Evolutionary conservation across 2,888 invertebrate species (phyloP).

Genomic region (Crioceris asparagi): DNA sequence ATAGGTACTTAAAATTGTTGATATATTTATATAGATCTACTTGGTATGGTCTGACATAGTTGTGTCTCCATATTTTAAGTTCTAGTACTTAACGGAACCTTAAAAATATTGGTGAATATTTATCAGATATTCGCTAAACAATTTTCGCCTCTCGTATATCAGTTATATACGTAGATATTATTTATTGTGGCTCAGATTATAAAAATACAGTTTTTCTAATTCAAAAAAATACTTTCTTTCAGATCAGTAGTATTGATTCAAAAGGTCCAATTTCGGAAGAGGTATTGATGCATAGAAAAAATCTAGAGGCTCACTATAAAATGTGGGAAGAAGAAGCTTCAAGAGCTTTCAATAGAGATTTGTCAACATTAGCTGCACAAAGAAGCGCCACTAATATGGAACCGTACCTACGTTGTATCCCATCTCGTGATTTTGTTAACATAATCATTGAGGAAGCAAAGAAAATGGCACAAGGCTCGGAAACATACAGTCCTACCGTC

Average conservation of each 20-base stretch:
- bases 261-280: slow-evolving; percentile 25
- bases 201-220: too few relatives aligned
- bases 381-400: slow-evolving; percentile 28
- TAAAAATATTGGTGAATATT: too few relatives aligned
- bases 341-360: slow-evolving; percentile 57
- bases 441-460: slow-evolving; percentile 59
- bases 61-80: too few relatives aligned
- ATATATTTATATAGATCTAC: too few relatives aligned
- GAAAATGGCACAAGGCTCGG: slow-evolving; percentile 63
- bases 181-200: too few relatives aligned
- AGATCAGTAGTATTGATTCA: slow-evolving; percentile 33
- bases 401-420: slow-evolving; percentile 32
- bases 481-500: slow-evolving; percentile 65
- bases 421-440: slow-evolving; percentile 42
- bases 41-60: too few relatives aligned
- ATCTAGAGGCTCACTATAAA: slow-evolving; percentile 49
- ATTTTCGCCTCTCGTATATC: too few relatives aligned
- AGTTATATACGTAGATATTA: too few relatives aligned
- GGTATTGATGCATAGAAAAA: slow-evolving; percentile 36
- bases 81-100: too few relatives aligned
- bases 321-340: slow-evolving; percentile 55
- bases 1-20: too few relatives aligned
- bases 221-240: too few relatives aligned
- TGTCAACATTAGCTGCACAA: slow-evolving; percentile 53
- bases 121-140: too few relatives aligned